Conservation (phyloP, 1,140 invertebrate genomes). For the Maniola jurtina region DNA sequence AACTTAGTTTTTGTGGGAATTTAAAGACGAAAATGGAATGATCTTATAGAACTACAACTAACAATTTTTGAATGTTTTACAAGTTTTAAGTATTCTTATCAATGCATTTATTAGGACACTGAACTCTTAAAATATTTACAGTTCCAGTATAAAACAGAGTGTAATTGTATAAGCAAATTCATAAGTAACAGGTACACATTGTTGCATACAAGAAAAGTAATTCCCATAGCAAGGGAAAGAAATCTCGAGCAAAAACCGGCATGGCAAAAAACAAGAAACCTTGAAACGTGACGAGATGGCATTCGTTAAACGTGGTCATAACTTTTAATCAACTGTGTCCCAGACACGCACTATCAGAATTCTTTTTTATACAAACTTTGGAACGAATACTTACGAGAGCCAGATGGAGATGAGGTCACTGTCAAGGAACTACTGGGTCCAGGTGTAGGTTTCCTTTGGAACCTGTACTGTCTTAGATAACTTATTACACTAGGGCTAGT, state of each 20-base stretch:
- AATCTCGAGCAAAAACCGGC: slow-evolving; percentile 26
- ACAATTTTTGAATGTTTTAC: too few species aligned
- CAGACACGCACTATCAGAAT: slow-evolving; percentile 21
- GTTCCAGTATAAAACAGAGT: neutral
- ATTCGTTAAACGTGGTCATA: slow-evolving; percentile 39
- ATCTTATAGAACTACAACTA: too few species aligned
- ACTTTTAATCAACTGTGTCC: slow-evolving; percentile 28
- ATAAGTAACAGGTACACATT: neutral
- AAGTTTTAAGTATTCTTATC: too few species aligned
- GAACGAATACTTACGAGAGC: slow-evolving; percentile 51
- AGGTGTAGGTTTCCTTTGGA: slow-evolving; percentile 69
- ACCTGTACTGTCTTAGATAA: slow-evolving; percentile 76
- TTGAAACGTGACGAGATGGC: slow-evolving; percentile 35
- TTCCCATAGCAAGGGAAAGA: neutral
- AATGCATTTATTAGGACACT: neutral
- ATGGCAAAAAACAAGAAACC: slow-evolving; percentile 29
- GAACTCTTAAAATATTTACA: neutral
- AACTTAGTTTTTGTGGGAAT: too few species aligned
- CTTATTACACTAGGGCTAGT: slow-evolving; percentile 72
- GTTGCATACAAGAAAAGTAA: neutral
- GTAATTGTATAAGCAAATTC: neutral
- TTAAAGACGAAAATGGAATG: too few species aligned
- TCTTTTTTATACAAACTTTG: slow-evolving; percentile 13
- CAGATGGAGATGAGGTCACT: slow-evolving; percentile 49
- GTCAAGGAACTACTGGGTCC: slow-evolving; percentile 55